Percentiles rank a stretch among this genome's conserved stretches.
Evolutionary conservation across 2,797 vertebrate genomes (phyloP).

Genomic region (Rhyacichthys aspro): DNA sequence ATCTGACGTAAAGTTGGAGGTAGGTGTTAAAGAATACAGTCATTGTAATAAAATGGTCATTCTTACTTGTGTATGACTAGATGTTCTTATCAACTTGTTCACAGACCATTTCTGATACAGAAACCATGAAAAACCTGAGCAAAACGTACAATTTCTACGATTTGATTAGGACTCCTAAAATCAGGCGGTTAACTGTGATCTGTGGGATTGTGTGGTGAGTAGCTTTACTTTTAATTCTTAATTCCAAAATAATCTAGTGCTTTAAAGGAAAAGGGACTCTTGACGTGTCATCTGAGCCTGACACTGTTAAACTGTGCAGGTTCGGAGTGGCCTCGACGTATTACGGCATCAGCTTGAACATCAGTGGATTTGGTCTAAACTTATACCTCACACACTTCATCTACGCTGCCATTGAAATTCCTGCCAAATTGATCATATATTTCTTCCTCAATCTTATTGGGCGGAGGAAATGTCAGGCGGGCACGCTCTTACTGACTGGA

Average conservation of each 20-base stretch:
- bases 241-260: too few relatives aligned
- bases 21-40: constrained; percentile 13
- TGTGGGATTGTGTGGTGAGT: constrained; percentile 84
- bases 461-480: constrained; percentile 77
- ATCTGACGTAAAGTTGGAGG: constrained; percentile 57
- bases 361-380: constrained; percentile 84
- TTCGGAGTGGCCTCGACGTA: constrained; percentile 89
- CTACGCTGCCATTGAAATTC: constrained; percentile 85
- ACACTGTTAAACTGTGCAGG: constrained; percentile 67
- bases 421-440: constrained; percentile 82
- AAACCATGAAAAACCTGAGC: constrained; percentile 37
- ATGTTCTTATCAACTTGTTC: not conserved
- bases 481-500: constrained; percentile 75
- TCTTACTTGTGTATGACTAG: too few relatives aligned
- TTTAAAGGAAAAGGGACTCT: too few relatives aligned
- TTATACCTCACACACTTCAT: constrained; percentile 89
- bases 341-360: constrained; percentile 87
- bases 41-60: not conserved
- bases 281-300: too few relatives aligned
- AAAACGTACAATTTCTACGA: constrained; percentile 82
- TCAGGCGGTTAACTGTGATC: constrained; percentile 79
- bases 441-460: constrained; percentile 75
- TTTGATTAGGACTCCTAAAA: constrained; percentile 81
- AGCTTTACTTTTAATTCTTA: too few relatives aligned
- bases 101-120: constrained; percentile 75